phyloP scores from a whole-genome alignment of 2,113 vertebrate genomes.

The Vidua macroura region DNA sequence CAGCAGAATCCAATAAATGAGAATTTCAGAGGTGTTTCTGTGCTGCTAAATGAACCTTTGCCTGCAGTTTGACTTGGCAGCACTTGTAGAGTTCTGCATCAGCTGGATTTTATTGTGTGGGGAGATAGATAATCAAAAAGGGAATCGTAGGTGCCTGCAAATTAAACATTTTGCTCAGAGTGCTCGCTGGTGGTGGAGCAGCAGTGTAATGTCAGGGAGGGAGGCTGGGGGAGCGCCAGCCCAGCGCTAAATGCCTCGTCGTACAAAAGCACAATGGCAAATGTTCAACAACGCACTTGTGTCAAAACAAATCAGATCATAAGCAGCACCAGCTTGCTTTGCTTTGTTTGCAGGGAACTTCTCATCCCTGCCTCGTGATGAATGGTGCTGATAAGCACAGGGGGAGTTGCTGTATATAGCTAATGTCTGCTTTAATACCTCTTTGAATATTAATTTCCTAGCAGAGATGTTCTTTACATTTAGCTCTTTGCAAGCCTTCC shows the following conservation, averaged over 20 bases:
- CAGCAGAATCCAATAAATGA: slow-evolving; percentile 47
- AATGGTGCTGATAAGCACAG: background rate
- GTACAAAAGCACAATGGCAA: background rate
- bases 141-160: background rate
- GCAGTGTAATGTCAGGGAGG: background rate
- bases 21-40: slow-evolving; percentile 44
- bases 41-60: slow-evolving; percentile 27
- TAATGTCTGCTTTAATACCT: background rate
- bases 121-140: slow-evolving; percentile 49
- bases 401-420: background rate
- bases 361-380: background rate
- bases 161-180: slow-evolving; percentile 27
- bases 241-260: background rate
- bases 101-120: slow-evolving; percentile 63
- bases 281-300: background rate
- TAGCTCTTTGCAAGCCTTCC: background rate
- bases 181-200: background rate
- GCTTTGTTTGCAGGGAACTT: slow-evolving; percentile 20
- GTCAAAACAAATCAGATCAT: slow-evolving; percentile 32
- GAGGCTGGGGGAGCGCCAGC: background rate
- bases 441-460: background rate
- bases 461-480: background rate
- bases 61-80: slow-evolving; percentile 55
- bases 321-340: background rate
- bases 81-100: slow-evolving; percentile 33